Conservation (phyloP, 2,113 vertebrate genomes). For the Oncorhynchus clarkii region DNA sequence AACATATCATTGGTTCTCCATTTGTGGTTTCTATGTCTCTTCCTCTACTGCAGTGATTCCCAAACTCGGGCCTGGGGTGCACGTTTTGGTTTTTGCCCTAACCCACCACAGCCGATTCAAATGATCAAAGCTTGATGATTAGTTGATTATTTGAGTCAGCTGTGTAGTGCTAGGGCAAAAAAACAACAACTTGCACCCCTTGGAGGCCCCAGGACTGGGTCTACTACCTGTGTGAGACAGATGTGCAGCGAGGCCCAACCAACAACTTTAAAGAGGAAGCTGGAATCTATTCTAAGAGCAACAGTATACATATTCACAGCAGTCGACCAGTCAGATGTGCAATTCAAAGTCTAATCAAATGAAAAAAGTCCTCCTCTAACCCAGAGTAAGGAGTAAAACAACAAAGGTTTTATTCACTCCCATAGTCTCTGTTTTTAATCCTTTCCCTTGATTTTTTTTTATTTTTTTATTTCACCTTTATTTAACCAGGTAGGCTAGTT, state of each 20-base stretch:
- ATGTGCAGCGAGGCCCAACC: constrained; percentile 20
- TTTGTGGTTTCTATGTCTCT: constrained; percentile 24
- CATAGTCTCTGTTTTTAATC: neutral
- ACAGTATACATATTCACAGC: constrained; percentile 21
- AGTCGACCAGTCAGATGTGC: neutral
- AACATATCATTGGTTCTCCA: constrained; percentile 1
- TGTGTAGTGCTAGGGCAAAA: too few species aligned
- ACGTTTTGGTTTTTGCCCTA: too few species aligned
- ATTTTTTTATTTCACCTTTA: too few species aligned
- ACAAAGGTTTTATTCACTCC: neutral
- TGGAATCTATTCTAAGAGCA: constrained; percentile 19
- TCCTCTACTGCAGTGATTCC: constrained; percentile 7
- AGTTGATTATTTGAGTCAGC: too few species aligned
- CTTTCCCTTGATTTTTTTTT: neutral
- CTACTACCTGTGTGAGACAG: neutral
- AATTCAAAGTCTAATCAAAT: neutral
- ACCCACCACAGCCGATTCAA: too few species aligned
- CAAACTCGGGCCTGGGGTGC: too few species aligned
- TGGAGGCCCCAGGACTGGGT: neutral
- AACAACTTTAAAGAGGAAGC: constrained; percentile 35
- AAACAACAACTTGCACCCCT: too few species aligned
- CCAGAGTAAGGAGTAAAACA: neutral
- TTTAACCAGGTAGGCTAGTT: too few species aligned
- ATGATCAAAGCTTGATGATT: too few species aligned
- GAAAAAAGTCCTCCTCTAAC: neutral